Evolutionary conservation across 2,797 vertebrate genomes (phyloP), one percentile per base, ranked within the genome.

Genomic region (Myripristis murdjan): DNA sequence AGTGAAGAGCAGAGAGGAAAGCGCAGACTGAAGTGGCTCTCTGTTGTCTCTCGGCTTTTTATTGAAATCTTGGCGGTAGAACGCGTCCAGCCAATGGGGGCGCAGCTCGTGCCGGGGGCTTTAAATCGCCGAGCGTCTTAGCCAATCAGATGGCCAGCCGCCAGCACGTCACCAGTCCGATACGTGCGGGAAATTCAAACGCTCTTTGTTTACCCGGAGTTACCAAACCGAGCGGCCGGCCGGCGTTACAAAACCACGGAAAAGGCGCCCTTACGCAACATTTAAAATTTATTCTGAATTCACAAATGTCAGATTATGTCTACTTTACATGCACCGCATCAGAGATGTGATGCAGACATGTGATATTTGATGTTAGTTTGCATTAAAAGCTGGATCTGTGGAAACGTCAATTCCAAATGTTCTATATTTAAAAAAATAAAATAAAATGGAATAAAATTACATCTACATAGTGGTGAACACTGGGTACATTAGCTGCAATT

Each of bases 11-110:
- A 52, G 15, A 33, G 2, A 26, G 5, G 1, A 11, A 16, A 14
- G 60, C 6, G 59, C 0, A 31, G 9, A 39, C 1, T 18, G 47
- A 5, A n/a, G 20, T 0, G 10, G 6, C n/a, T 6, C 15, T n/a
- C 3, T 6, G 12, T 15, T 0, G 39, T 9, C 20, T 22, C 5
- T n/a, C 37, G 48, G 28, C 59, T 64, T 85, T 89, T 82, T 89
- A 87, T 91, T 82, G 47, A 24, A 64, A 23, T 47, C 14, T 90
- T 90, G 87, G 90, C 91, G 91, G 82, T 75, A 51, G 62, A 84
- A 75, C 18, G 0, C 20, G 3, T 1, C 14, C 54, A 68, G 10
- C 89, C 90, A 93, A 90, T 92, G 37, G 65, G 6, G 79, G 23
- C 9, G 2, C 2, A 20, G 37, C 66, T 24, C 23, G 18, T 44